Evolutionary conservation across 2,113 vertebrate species (phyloP).

Genomic region (Macaca mulatta): DNA sequence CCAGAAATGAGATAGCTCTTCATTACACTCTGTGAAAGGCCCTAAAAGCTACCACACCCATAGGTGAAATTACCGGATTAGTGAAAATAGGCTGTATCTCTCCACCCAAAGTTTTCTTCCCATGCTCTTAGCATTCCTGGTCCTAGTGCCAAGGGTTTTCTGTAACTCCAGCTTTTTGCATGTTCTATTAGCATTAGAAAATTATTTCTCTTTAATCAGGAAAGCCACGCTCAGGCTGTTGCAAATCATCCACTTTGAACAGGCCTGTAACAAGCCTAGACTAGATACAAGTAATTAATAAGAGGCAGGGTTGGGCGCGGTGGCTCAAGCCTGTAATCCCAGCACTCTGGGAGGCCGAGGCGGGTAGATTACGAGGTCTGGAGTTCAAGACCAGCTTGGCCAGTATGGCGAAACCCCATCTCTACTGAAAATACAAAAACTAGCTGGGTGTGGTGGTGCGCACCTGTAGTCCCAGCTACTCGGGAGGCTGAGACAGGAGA

Average conservation of each 20-base stretch:
- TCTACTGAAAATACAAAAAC: no score
- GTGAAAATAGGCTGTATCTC: not conserved
- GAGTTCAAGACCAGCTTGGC: no score
- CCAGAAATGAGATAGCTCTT: not conserved
- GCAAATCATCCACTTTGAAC: not conserved
- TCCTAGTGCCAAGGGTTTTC: constrained; percentile 47
- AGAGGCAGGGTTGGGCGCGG: not conserved
- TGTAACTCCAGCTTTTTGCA: not conserved
- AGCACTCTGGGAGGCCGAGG: no score
- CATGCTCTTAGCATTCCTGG: not conserved
- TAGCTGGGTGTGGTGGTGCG: no score
- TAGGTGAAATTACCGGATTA: constrained; percentile 31
- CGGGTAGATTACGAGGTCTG: no score
- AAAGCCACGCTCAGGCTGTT: constrained; percentile 11
- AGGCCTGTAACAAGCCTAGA: constrained; percentile 23
- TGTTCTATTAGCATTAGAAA: constrained; percentile 15
- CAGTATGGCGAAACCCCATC: no score
- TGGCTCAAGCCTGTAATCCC: no score
- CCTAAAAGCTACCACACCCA: not conserved
- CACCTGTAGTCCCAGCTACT: no score
- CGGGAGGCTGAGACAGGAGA: no score
- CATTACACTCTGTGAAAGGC: not conserved
- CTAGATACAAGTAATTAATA: constrained; percentile 30
- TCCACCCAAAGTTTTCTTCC: not conserved
- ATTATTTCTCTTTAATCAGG: constrained; percentile 16